phyloP scores from a whole-genome alignment of 2,888 invertebrate genomes.

The Apamea monoglypha region DNA sequence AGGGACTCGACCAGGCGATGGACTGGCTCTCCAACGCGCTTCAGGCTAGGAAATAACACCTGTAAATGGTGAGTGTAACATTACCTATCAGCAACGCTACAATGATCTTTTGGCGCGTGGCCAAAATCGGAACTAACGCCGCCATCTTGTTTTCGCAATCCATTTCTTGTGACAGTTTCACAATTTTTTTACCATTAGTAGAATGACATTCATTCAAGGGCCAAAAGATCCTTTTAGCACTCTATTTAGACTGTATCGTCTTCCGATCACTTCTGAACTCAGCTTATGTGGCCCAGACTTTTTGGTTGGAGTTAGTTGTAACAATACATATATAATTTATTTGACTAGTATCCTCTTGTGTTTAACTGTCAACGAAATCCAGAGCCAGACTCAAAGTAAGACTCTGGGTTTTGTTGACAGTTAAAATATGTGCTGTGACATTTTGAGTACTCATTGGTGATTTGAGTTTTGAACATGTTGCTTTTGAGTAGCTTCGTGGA shows the following conservation, averaged over 20 bases:
- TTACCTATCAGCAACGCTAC: background rate
- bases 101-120: background rate
- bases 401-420: background rate
- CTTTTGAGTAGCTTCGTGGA: background rate
- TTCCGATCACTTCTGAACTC: background rate
- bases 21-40: constrained; percentile 99
- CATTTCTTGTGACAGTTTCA: background rate
- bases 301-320: background rate
- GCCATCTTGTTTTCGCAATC: background rate
- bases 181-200: background rate
- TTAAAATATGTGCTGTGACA: background rate
- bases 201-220: background rate
- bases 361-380: background rate
- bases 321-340: background rate
- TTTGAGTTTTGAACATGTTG: background rate
- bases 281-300: background rate
- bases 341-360: background rate
- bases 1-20: constrained; percentile 99
- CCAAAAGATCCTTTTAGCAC: background rate
- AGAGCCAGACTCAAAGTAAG: too few species aligned
- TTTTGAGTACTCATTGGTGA: background rate
- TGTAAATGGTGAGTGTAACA: constrained; percentile 50
- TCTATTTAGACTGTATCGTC: background rate
- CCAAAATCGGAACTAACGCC: background rate
- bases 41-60: constrained; percentile 95